These are phyloP conservation scores for Danio choprae DNA, from an alignment of 2,797 vertebrate genomes.

Conservation along the genomic window DNA sequence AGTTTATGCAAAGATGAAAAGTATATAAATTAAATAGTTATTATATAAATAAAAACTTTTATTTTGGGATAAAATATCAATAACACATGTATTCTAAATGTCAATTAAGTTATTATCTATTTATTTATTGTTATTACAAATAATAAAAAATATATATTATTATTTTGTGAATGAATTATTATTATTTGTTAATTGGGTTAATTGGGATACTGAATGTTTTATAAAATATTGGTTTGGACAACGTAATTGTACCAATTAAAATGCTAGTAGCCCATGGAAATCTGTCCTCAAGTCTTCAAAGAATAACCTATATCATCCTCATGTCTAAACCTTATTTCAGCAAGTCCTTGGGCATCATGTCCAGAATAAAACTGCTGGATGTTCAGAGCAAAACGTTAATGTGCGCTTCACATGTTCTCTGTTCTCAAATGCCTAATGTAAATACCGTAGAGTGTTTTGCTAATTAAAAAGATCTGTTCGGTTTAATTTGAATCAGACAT, in stretches of 20 bases:
- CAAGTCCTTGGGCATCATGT: constrained; percentile 65
- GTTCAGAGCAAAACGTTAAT: constrained; percentile 60
- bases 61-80: too few relatives aligned
- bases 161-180: too few relatives aligned
- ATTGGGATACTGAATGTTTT: constrained; percentile 39
- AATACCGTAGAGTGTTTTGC: constrained; percentile 75
- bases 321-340: constrained; percentile 68
- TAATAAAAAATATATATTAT: too few relatives aligned
- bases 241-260: constrained; percentile 67
- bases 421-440: constrained; percentile 73
- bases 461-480: constrained; percentile 78
- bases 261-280: constrained; percentile 57
- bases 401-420: constrained; percentile 66
- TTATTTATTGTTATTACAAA: too few relatives aligned
- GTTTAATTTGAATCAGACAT: constrained; percentile 76
- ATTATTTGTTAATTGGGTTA: background rate
- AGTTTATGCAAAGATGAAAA: too few relatives aligned
- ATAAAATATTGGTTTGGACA: constrained; percentile 66
- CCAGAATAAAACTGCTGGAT: constrained; percentile 63
- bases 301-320: constrained; percentile 69
- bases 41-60: too few relatives aligned
- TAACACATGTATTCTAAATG: too few relatives aligned
- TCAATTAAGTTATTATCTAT: too few relatives aligned
- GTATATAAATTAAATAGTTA: too few relatives aligned
- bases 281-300: constrained; percentile 56